These are phyloP conservation scores for Mesitornis unicolor DNA, from an alignment of 2,113 vertebrate species.

Conservation along the genomic window DNA sequence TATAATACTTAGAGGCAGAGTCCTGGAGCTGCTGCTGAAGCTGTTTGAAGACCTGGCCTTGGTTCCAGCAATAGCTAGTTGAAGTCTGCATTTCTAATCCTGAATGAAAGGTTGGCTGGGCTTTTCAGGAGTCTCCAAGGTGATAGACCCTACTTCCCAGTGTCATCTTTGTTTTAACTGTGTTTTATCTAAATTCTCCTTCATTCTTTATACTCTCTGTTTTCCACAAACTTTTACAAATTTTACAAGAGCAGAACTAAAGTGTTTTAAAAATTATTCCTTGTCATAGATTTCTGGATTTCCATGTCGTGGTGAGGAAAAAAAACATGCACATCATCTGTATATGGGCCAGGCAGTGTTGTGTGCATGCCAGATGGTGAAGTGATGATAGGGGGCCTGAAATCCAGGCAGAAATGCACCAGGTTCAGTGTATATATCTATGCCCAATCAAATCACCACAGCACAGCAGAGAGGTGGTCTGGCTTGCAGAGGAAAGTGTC, in stretches of 20 bases:
- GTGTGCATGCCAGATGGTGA: background rate
- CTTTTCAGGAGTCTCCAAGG: background rate
- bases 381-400: background rate
- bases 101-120: background rate
- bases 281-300: background rate
- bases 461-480: background rate
- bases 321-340: background rate
- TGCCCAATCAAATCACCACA: background rate
- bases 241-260: background rate
- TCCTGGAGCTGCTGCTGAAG: background rate
- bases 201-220: background rate
- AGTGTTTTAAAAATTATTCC: background rate
- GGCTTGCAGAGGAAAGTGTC: background rate
- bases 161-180: background rate
- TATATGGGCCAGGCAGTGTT: background rate
- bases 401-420: background rate
- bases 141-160: background rate
- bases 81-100: background rate
- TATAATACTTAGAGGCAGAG: background rate
- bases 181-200: background rate
- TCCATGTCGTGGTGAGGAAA: background rate
- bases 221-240: background rate
- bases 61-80: background rate
- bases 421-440: background rate
- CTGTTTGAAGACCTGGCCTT: background rate